Evolutionary conservation across 2,797 vertebrate species (phyloP).

Genomic region (Cichlasoma orientale): DNA sequence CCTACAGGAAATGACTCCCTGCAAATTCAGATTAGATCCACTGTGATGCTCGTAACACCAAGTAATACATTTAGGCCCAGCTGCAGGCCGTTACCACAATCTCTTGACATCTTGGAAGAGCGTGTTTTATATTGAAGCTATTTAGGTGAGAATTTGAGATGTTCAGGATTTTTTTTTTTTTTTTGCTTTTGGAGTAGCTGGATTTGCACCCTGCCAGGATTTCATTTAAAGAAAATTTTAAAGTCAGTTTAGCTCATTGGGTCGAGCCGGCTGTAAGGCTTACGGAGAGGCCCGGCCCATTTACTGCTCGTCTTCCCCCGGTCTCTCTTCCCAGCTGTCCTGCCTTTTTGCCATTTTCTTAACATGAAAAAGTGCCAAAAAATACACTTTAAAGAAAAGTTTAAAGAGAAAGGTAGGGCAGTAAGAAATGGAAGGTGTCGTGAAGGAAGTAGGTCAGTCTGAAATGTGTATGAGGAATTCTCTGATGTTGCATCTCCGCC

Average conservation of each 20-base stretch:
- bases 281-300: too few relatives aligned
- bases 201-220: not conserved
- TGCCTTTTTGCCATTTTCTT: too few relatives aligned
- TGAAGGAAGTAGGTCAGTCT: not conserved
- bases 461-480: slow-evolving; percentile 1
- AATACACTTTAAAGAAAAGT: too few relatives aligned
- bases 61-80: slow-evolving; percentile 39
- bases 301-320: too few relatives aligned
- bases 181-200: not conserved
- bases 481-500: not conserved
- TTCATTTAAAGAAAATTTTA: not conserved
- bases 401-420: not conserved
- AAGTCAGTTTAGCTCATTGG: too few relatives aligned
- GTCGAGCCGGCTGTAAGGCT: too few relatives aligned
- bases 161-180: not conserved
- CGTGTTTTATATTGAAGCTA: slow-evolving; percentile 15
- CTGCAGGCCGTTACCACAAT: slow-evolving; percentile 48
- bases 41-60: slow-evolving; percentile 26
- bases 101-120: slow-evolving; percentile 19
- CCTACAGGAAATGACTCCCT: slow-evolving; percentile 72
- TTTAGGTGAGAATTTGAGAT: not conserved
- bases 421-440: not conserved
- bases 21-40: slow-evolving; percentile 55
- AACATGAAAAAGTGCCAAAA: too few relatives aligned
- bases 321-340: too few relatives aligned